These are phyloP conservation scores for Amblyraja radiata DNA, from an alignment of 2,797 vertebrate genomes.

Conservation along the genomic window DNA sequence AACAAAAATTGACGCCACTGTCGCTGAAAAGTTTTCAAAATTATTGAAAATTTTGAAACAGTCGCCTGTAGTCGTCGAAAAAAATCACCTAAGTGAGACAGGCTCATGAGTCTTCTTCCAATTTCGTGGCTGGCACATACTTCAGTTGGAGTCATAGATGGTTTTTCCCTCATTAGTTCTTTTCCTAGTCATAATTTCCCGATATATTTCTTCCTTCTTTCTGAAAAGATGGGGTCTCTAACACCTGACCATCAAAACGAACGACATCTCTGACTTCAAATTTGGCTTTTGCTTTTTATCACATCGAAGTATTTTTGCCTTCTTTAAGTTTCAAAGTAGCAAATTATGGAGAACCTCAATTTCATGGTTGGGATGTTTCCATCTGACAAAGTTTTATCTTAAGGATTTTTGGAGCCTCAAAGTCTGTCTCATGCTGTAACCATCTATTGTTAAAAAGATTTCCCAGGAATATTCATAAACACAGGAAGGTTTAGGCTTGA, in stretches of 20 bases:
- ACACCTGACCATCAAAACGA: background rate
- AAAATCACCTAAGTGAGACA: too few species aligned
- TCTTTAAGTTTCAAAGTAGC: background rate
- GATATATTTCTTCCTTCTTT: background rate
- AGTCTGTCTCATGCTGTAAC: conserved; percentile 1
- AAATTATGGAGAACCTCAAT: background rate
- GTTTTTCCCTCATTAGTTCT: background rate
- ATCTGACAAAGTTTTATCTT: background rate
- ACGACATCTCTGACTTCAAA: background rate
- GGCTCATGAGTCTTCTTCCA: background rate
- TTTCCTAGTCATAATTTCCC: background rate
- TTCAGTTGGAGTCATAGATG: background rate
- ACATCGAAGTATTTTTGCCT: background rate
- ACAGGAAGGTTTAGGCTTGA: background rate
- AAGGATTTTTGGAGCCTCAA: background rate
- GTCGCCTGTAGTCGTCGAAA: too few species aligned
- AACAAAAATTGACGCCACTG: too few species aligned
- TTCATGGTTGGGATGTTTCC: background rate
- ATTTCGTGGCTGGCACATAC: background rate
- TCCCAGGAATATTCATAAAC: conserved; percentile 15
- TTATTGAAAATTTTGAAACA: too few species aligned
- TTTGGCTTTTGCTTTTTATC: background rate
- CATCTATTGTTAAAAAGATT: conserved; percentile 1
- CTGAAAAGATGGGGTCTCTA: background rate
- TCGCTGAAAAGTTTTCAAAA: too few species aligned